These are phyloP conservation scores for Neogobius melanostomus DNA, from an alignment of 2,113 vertebrate genomes.

Conservation along the genomic window DNA sequence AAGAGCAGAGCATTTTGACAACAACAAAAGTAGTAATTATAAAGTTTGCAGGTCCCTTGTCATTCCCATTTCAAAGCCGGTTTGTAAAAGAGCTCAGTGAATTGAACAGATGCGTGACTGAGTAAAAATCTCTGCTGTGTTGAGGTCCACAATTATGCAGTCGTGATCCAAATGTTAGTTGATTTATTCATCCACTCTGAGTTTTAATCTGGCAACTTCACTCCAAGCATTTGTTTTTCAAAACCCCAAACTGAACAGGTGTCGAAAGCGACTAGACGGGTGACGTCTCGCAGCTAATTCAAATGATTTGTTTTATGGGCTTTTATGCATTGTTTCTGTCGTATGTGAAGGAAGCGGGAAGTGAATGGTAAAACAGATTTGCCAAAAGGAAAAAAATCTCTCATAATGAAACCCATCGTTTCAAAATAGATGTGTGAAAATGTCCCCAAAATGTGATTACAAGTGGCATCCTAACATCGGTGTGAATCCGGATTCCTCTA, in stretches of 20 bases:
- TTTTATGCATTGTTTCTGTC: slow-evolving; percentile 26
- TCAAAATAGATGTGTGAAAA: slow-evolving; percentile 40
- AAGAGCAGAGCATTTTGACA: neutral
- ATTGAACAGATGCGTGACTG: neutral
- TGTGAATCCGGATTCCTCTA: slow-evolving; percentile 35
- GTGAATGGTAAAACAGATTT: slow-evolving; percentile 27
- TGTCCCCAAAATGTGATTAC: slow-evolving; percentile 45
- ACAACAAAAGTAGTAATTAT: neutral
- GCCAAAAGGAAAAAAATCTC: neutral
- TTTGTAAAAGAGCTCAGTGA: neutral
- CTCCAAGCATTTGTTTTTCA: neutral
- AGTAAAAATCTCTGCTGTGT: slow-evolving; percentile 1
- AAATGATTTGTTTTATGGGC: slow-evolving; percentile 42
- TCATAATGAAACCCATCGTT: slow-evolving; percentile 21
- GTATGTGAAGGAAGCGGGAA: slow-evolving; percentile 16
- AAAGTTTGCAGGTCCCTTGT: neutral
- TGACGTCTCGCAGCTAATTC: slow-evolving; percentile 42
- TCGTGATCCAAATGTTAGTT: slow-evolving; percentile 19
- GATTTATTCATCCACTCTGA: slow-evolving; percentile 15
- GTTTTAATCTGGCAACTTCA: slow-evolving; percentile 18
- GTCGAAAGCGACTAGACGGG: slow-evolving; percentile 20
- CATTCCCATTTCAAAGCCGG: neutral
- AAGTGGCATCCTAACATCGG: slow-evolving; percentile 30
- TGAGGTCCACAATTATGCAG: slow-evolving; percentile 12
- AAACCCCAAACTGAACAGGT: slow-evolving; percentile 25